Base-by-base conservation (phyloP, 2,113 vertebrate genomes). In the Callocephalon fimbriatum region DNA sequence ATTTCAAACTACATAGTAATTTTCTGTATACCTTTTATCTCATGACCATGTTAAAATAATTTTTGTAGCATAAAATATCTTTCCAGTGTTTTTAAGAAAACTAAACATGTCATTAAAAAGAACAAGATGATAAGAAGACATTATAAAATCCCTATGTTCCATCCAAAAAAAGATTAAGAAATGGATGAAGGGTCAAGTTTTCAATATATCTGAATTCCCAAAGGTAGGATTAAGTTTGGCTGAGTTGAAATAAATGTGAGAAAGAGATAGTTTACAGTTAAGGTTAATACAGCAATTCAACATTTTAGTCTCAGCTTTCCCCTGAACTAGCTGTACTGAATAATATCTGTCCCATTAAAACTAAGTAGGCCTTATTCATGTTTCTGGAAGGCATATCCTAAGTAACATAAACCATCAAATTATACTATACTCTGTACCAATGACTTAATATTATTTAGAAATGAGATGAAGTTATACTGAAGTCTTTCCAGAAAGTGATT, bases 141-240 rank as follows among this genome's bases (percentile, higher is more conserved):
- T 6, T 26, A 48, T 50, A 68, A 53, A 68, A 45, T 40, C n/a
- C 9, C 0, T 31, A 14, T n/a, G 1, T 76, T 61, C 3, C 12
- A 73, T 18, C 1, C 0, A 45, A 70, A 42, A 50, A 31, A 23
- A 27, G 5, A 47, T 2, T 11, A 11, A 17, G 25, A 53, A 61
- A 5, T 7, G 50, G 10, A 59, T 0, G 14, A 72, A 1, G 7
- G 3, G 0, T 44, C 10, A 58, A 31, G 4, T 48, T 72, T 92
- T 75, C 18, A 61, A 10, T 29, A 58, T 50, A 6, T 27, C 42
- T 58, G 11, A 79, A 80, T 48, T 70, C 58, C 8, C 8, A 29
- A 76, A 44, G 4, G n/a, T 12, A 88, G 9, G 78, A n/a, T 11
- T 82, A 31, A 61, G 3, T 79, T 79, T 76, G 6, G 1, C 12